Conservation (phyloP, 2,113 vertebrate genomes). For the Spheniscus mendiculus region DNA sequence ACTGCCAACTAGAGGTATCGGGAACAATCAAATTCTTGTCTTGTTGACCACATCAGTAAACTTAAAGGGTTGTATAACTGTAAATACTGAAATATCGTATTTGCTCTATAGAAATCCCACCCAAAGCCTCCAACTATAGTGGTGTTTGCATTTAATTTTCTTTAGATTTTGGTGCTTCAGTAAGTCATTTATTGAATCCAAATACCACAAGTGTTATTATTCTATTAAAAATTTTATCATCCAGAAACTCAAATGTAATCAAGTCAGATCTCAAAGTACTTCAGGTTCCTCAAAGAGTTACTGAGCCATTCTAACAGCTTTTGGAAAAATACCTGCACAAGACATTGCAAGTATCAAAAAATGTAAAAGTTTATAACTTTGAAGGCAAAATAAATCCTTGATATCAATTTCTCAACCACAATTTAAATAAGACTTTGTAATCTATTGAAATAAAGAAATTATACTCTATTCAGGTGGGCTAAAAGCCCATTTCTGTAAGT, state of each 20-base stretch:
- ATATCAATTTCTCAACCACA: not conserved
- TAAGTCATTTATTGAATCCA: not conserved
- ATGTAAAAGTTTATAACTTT: accelerated
- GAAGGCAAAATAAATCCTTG: not conserved
- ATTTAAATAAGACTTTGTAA: not conserved
- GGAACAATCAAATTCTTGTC: not conserved
- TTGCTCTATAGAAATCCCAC: not conserved
- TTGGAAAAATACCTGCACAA: not conserved
- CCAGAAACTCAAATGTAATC: not conserved
- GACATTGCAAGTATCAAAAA: not conserved
- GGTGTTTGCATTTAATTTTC: not conserved
- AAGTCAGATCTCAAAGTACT: not conserved
- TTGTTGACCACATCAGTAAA: not conserved
- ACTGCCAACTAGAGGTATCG: constrained; percentile 54
- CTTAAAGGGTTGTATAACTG: not conserved
- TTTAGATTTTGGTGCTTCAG: not conserved
- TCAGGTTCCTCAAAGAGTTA: not conserved
- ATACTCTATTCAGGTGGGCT: not conserved
- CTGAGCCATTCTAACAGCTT: not conserved
- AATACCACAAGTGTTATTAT: not conserved
- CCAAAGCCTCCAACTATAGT: not conserved
- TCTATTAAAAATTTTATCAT: not conserved
- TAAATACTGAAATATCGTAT: not conserved
- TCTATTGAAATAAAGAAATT: not conserved
- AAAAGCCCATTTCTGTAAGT: not conserved